Percentiles rank a stretch among this genome's conserved stretches.
These are phyloP conservation scores for Sapajus apella DNA, from an alignment of 2,113 vertebrate species.

Conservation along the genomic window DNA sequence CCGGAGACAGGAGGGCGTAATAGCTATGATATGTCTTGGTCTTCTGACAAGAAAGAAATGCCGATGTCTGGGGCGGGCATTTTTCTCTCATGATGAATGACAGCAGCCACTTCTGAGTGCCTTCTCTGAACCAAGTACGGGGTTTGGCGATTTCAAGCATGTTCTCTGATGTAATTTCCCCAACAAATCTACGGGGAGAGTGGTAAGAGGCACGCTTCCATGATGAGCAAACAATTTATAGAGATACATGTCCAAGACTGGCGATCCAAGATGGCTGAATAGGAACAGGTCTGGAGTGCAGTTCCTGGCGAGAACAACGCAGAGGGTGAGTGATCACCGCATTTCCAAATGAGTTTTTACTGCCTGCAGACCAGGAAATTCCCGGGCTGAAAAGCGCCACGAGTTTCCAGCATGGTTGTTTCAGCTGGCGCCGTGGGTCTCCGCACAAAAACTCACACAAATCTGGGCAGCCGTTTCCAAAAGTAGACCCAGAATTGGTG, in stretches of 20 bases:
- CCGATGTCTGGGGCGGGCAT: not conserved
- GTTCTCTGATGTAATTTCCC: not conserved
- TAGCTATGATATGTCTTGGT: not conserved
- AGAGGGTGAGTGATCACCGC: too few species aligned
- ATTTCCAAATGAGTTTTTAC: too few species aligned
- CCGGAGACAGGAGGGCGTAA: not conserved
- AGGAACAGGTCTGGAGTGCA: too few species aligned
- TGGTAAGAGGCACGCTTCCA: not conserved
- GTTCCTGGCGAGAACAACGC: too few species aligned
- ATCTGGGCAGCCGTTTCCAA: not conserved
- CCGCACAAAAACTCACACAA: too few species aligned
- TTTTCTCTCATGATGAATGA: not conserved
- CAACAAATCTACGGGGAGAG: fast-evolving
- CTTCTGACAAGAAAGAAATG: not conserved
- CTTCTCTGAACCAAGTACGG: not conserved
- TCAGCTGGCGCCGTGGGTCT: too few species aligned
- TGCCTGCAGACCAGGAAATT: too few species aligned
- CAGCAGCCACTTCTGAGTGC: not conserved
- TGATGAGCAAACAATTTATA: not conserved
- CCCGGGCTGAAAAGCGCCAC: too few species aligned
- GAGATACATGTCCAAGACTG: not conserved
- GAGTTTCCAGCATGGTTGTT: too few species aligned
- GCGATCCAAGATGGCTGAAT: too few species aligned
- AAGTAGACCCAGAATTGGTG: not conserved
- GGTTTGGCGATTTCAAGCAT: not conserved